A percentile compares a stretch with the other conserved stretches of the same genome.
phyloP scores from a whole-genome alignment of 2,797 vertebrate genomes.

The Cynopterus sphinx region DNA sequence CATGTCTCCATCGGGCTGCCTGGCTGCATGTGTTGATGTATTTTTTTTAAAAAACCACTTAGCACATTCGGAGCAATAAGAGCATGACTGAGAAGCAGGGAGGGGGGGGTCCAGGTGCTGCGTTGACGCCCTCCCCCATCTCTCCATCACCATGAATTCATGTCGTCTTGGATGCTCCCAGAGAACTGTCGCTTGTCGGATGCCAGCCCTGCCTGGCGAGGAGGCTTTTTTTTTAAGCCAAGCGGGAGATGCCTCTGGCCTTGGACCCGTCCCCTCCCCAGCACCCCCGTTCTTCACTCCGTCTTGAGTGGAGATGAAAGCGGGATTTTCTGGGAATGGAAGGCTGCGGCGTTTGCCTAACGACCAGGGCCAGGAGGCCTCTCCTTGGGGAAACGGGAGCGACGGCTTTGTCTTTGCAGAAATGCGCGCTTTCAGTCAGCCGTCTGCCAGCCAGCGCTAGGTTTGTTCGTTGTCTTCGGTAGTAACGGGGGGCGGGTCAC shows the following conservation, averaged over 20 bases:
- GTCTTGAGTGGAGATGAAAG: background rate
- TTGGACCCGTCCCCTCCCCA: background rate
- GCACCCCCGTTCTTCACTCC: background rate
- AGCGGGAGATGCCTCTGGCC: background rate
- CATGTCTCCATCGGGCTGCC: background rate
- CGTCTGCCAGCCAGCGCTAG: background rate
- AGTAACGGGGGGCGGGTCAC: background rate
- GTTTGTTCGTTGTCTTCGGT: background rate
- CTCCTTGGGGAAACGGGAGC: background rate
- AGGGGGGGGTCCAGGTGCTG: fast-evolving
- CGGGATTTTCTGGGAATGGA: background rate
- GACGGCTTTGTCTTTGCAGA: background rate
- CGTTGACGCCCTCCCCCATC: background rate
- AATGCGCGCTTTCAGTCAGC: background rate
- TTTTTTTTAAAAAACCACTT: background rate
- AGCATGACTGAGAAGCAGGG: background rate
- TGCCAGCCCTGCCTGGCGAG: background rate
- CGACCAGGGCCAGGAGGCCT: background rate
- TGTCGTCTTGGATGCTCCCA: background rate
- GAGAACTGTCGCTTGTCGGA: background rate
- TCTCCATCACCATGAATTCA: background rate
- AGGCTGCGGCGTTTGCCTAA: background rate
- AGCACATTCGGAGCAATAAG: background rate
- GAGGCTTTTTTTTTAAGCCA: constrained; percentile 6
- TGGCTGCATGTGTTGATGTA: background rate